phyloP scores from a whole-genome alignment of 2,888 invertebrate species.

The Anodontia alba region DNA sequence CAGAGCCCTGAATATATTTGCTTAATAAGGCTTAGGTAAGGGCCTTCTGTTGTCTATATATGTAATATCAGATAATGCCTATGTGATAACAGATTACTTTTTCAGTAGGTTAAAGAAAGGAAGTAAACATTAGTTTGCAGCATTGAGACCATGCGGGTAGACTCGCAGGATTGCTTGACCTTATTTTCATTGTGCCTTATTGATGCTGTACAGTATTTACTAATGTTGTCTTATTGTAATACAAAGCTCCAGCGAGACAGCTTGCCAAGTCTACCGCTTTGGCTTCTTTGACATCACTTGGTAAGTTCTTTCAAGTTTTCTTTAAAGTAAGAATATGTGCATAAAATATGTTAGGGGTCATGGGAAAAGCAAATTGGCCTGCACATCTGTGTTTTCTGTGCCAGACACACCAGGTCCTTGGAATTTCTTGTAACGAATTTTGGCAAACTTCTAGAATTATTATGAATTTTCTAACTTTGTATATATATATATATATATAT shows the following conservation, averaged over 20 bases:
- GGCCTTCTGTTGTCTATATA: not conserved
- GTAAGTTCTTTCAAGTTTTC: constrained; percentile 88
- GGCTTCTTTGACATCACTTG: constrained; percentile 95
- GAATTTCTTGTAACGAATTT: too few species aligned
- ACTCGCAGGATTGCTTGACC: not conserved
- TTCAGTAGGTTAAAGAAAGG: constrained; percentile 36
- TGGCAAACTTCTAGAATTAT: too few species aligned
- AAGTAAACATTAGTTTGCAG: constrained; percentile 8
- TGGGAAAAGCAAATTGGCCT: not conserved
- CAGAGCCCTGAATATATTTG: not conserved
- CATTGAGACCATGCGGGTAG: not conserved
- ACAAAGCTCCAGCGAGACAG: constrained; percentile 89
- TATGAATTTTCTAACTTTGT: too few species aligned
- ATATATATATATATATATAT: too few species aligned
- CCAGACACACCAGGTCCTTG: too few species aligned
- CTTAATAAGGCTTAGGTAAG: constrained; percentile 23
- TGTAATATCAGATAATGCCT: not conserved
- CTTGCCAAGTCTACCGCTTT: constrained; percentile 92
- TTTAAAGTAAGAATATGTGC: not conserved
- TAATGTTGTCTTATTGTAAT: constrained; percentile 72
- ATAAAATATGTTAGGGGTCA: not conserved
- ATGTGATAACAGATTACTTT: constrained; percentile 37
- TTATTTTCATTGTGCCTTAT: constrained; percentile 14
- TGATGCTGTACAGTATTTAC: constrained; percentile 59
- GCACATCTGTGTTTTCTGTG: too few species aligned